Percentiles rank a stretch among this genome's conserved stretches.
Conservation (phyloP, 1,140 invertebrate species). For the Drosophila kurseongensis region DNA sequence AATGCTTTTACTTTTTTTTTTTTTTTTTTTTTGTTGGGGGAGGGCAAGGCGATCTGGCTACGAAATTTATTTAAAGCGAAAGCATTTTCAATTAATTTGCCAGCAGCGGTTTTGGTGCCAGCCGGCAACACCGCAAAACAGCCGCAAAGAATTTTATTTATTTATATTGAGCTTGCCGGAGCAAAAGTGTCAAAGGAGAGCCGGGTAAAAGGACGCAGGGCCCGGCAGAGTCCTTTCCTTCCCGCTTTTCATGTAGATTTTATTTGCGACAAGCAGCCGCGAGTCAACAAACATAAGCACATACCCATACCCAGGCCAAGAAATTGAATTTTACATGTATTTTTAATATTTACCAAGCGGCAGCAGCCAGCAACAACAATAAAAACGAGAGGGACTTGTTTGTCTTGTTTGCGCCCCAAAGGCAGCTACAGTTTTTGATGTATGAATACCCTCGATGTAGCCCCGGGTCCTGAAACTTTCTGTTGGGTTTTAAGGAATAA, state of each 20-base stretch:
- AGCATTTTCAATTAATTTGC: conserved; percentile 77
- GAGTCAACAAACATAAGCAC: conserved; percentile 70
- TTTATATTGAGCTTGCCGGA: conserved; percentile 67
- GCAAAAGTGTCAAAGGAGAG: conserved; percentile 70
- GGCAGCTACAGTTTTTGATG: conserved; percentile 53
- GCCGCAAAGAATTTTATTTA: conserved; percentile 79
- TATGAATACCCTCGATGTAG: conserved; percentile 37
- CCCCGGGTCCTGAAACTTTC: conserved; percentile 20
- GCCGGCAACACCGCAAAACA: conserved; percentile 52
- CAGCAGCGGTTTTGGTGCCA: conserved; percentile 40
- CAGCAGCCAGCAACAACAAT: conserved; percentile 49
- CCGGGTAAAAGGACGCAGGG: conserved; percentile 13
- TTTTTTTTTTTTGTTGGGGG: not conserved
- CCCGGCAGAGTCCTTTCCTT: conserved; percentile 23
- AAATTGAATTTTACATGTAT: conserved; percentile 82
- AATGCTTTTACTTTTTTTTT: conserved; percentile 55
- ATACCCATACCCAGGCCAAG: conserved; percentile 55
- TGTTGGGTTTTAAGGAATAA: not conserved
- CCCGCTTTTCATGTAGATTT: conserved; percentile 74
- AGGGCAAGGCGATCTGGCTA: conserved; percentile 5
- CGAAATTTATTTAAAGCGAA: conserved; percentile 57
- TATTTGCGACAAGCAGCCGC: conserved; percentile 77
- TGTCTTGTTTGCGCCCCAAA: conserved; percentile 48
- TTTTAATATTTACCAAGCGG: conserved; percentile 74
- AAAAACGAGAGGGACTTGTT: conserved; percentile 49